Conservation (phyloP, 1,140 invertebrate species). For the Zaprionus inermis region DNA sequence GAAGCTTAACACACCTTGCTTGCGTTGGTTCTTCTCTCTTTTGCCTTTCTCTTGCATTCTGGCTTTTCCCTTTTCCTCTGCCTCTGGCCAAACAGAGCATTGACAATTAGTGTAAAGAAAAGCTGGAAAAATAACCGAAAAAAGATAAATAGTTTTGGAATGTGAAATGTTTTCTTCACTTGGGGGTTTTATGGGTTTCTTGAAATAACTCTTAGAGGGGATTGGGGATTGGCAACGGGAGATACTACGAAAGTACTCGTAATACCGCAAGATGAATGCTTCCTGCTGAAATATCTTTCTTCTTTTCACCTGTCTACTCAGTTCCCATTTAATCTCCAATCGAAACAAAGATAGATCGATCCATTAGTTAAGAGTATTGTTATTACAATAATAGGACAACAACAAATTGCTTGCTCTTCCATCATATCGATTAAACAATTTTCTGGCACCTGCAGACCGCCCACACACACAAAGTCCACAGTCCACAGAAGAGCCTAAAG, state of each 20-base stretch:
- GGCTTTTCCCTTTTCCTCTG: conserved; percentile 29
- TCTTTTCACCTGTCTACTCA: neutral
- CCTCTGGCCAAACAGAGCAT: conserved; percentile 48
- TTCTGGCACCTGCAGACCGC: conserved; percentile 36
- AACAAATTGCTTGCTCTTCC: conserved; percentile 43
- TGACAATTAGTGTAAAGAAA: conserved; percentile 45
- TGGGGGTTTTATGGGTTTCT: conserved; percentile 17
- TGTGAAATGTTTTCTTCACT: conserved; percentile 35
- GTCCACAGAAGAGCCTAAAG: conserved; percentile 33
- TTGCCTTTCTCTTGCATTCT: conserved; percentile 28
- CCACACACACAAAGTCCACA: conserved; percentile 32
- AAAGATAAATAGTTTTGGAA: conserved; percentile 41
- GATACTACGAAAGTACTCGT: too few species aligned
- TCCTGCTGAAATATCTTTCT: neutral
- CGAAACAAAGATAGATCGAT: conserved; percentile 18
- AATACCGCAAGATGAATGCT: conserved; percentile 3
- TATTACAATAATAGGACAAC: conserved; percentile 39
- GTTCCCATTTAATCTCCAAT: conserved; percentile 3
- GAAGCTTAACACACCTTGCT: conserved; percentile 25
- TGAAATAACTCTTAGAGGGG: neutral
- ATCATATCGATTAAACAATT: conserved; percentile 57
- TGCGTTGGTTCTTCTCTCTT: conserved; percentile 16
- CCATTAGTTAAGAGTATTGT: conserved; percentile 9
- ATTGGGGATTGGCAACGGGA: too few species aligned
- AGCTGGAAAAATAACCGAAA: conserved; percentile 18